Evolutionary conservation across 2,113 vertebrate genomes (phyloP).

Genomic region (Spizaetus ornatus): DNA sequence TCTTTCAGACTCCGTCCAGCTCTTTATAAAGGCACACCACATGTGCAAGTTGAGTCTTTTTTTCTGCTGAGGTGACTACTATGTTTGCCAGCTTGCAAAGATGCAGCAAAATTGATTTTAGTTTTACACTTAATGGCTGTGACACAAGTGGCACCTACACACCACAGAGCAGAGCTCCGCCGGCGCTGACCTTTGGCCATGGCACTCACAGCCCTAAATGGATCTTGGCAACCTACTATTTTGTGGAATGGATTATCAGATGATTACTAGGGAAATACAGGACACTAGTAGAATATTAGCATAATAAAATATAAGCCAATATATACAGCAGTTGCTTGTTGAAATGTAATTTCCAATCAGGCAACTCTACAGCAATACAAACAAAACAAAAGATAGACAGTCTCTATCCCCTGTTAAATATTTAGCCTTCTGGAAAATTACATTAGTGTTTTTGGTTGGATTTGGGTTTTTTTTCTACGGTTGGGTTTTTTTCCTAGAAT

Average conservation of each 20-base stretch:
- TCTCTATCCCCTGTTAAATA: not conserved
- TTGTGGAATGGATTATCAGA: not conserved
- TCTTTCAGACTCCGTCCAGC: not conserved
- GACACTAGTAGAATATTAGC: not conserved
- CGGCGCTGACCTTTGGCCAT: not conserved
- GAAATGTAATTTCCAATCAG: conserved; percentile 20
- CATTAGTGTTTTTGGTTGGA: not conserved
- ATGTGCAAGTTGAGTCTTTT: not conserved
- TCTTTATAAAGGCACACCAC: not conserved
- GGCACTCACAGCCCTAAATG: not conserved
- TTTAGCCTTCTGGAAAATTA: conserved; percentile 10
- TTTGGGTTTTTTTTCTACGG: accelerated
- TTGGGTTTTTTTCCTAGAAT: not conserved
- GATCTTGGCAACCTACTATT: not conserved
- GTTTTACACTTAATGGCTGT: not conserved
- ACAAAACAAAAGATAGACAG: not conserved
- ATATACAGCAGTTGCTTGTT: not conserved
- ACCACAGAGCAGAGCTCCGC: not conserved
- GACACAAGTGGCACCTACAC: not conserved
- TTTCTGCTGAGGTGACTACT: not conserved
- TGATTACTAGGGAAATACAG: conserved; percentile 17
- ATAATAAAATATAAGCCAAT: conserved; percentile 25
- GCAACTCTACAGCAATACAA: not conserved
- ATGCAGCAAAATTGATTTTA: not conserved
- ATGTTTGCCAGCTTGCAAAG: not conserved